A percentile compares a stretch with the other conserved stretches of the same genome.
These are phyloP conservation scores for Illadopsis cleaveri DNA, from an alignment of 2,113 vertebrate species.

Conservation along the genomic window DNA sequence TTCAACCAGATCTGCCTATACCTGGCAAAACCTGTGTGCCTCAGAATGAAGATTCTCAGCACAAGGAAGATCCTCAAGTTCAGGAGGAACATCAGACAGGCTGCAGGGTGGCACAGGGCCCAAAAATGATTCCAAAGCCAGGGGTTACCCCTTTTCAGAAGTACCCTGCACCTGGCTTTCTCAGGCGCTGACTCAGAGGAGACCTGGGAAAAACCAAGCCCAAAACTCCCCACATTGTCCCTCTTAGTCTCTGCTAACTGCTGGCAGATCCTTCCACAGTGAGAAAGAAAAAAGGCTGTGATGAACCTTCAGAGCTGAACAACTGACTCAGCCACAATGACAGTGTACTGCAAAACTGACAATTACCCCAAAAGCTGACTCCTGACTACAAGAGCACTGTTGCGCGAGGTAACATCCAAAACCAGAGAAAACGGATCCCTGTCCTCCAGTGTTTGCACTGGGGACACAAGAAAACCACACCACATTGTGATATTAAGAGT, in stretches of 20 bases:
- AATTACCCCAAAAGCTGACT: not conserved
- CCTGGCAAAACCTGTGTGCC: not conserved
- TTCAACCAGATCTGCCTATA: not conserved
- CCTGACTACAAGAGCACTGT: not conserved
- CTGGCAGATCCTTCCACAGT: not conserved
- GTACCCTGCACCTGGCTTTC: slow-evolving; percentile 32
- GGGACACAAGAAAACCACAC: not conserved
- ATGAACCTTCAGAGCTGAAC: not conserved
- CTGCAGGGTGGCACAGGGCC: not conserved
- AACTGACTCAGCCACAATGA: not conserved
- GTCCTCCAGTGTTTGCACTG: not conserved
- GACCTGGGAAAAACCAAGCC: slow-evolving; percentile 41
- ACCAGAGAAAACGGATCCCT: not conserved
- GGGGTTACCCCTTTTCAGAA: not conserved
- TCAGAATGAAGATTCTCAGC: not conserved
- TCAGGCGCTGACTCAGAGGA: slow-evolving; percentile 35
- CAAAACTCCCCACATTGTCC: not conserved
- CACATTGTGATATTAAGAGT: not conserved
- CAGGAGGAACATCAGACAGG: not conserved
- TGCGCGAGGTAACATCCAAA: not conserved
- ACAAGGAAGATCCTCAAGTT: not conserved
- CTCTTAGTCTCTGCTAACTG: not conserved
- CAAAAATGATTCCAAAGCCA: not conserved
- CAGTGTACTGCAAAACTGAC: not conserved
- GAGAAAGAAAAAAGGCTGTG: not conserved